phyloP scores from a whole-genome alignment of 1,140 invertebrate genomes.

The Telenomus remus region DNA sequence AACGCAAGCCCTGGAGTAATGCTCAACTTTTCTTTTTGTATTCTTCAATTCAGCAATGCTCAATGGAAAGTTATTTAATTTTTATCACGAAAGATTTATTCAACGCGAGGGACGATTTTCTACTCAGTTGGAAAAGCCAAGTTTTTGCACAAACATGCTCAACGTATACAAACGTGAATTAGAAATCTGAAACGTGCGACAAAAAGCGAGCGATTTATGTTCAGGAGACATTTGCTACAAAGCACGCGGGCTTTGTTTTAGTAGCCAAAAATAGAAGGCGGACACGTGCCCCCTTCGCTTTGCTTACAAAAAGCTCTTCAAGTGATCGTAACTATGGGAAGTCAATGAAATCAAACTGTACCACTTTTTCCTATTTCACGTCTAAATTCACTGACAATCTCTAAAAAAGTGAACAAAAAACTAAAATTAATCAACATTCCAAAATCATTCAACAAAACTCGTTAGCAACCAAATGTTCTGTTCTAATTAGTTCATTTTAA shows the following conservation, averaged over 20 bases:
- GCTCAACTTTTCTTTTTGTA: not conserved
- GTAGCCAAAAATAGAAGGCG: conserved; percentile 47
- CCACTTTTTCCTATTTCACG: conserved; percentile 19
- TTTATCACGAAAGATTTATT: not conserved
- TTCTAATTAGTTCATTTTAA: too few relatives aligned
- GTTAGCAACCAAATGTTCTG: too few relatives aligned
- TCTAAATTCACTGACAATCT: too few relatives aligned
- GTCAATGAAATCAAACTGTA: conserved; percentile 37
- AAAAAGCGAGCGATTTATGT: conserved; percentile 42
- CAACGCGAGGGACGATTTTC: not conserved
- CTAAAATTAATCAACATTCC: too few relatives aligned
- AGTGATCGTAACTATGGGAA: conserved; percentile 27
- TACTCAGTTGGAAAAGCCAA: not conserved
- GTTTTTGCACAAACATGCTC: conserved; percentile 13
- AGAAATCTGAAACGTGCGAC: conserved; percentile 22
- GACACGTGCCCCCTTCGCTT: conserved; percentile 46
- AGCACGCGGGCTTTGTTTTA: conserved; percentile 44
- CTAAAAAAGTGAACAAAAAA: too few relatives aligned
- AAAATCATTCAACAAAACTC: too few relatives aligned
- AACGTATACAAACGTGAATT: conserved; percentile 29
- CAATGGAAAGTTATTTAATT: too few relatives aligned
- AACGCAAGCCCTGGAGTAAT: too few relatives aligned
- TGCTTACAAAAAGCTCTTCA: conserved; percentile 42
- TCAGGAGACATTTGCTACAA: conserved; percentile 38
- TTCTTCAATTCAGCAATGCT: not conserved